Percentiles rank a stretch among this genome's conserved stretches.
Conservation (phyloP, 2,113 vertebrate species). For the Dromaius novaehollandiae region DNA sequence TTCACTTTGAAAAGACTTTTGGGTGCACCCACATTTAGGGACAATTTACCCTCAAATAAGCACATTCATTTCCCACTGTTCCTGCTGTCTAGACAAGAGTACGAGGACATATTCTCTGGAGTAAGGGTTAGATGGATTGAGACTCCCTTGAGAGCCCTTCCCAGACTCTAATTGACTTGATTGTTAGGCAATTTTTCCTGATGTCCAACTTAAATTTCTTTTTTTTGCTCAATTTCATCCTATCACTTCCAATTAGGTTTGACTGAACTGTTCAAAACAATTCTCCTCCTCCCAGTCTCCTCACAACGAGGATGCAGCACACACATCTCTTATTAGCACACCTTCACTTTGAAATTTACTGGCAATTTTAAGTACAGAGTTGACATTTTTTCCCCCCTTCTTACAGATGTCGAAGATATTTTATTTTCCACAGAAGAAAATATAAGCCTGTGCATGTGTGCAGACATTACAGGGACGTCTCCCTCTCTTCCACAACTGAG, state of each 20-base stretch:
- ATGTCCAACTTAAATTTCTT: constrained; percentile 34
- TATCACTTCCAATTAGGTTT: constrained; percentile 43
- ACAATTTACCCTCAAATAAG: constrained; percentile 7
- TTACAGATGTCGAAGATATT: neutral
- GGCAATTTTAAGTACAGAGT: neutral
- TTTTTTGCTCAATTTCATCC: constrained; percentile 59
- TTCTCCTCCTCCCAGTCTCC: neutral
- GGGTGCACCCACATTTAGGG: neutral
- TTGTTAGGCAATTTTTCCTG: constrained; percentile 40
- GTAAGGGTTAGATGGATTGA: constrained; percentile 23
- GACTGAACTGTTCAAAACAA: constrained; percentile 43
- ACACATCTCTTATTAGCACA: neutral
- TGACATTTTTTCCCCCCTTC: constrained; percentile 2
- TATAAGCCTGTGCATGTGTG: neutral
- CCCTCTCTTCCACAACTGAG: neutral
- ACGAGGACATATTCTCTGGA: neutral
- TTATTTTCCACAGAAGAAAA: constrained; percentile 13
- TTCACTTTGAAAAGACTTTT: neutral
- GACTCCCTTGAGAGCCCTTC: constrained; percentile 32
- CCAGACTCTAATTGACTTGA: constrained; percentile 51
- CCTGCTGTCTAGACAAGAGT: constrained; percentile 28
- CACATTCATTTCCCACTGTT: neutral
- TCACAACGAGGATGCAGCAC: neutral
- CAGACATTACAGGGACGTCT: neutral
- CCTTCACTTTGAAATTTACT: neutral